These are phyloP conservation scores for Branchellion lobata DNA, from an alignment of 2,888 invertebrate genomes.

Conservation along the genomic window DNA sequence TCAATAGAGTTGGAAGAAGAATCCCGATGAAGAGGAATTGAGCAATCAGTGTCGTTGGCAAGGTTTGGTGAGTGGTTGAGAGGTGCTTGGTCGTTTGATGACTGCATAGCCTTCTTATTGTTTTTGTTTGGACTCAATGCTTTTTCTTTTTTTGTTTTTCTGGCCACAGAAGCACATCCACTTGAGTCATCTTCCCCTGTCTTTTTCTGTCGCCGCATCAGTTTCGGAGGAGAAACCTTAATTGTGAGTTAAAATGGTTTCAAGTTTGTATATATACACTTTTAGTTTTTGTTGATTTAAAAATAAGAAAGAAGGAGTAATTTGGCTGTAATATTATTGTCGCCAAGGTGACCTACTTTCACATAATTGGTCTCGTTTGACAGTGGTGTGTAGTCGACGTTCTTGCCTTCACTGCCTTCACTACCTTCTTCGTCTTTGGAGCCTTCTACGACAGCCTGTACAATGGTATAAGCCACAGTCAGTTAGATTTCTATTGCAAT, in stretches of 20 bases:
- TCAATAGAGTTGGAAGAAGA: constrained; percentile 18
- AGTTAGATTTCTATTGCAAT: constrained; percentile 6
- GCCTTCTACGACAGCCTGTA: no score
- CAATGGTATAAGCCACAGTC: no score
- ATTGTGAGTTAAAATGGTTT: neutral
- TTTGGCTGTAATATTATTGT: no score
- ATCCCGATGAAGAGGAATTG: neutral
- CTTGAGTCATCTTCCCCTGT: constrained; percentile 30
- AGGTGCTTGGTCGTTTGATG: neutral
- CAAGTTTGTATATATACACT: no score
- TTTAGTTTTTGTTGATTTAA: no score
- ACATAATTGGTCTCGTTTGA: constrained; percentile 46
- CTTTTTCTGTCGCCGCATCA: constrained; percentile 44
- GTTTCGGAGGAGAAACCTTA: constrained; percentile 46
- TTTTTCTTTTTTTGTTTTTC: constrained; percentile 26
- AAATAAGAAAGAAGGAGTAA: no score
- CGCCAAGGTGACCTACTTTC: no score
- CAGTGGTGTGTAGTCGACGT: constrained; percentile 44
- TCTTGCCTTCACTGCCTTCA: constrained; percentile 2
- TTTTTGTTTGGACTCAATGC: constrained; percentile 25
- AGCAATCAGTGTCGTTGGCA: constrained; percentile 3
- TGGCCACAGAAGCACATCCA: neutral
- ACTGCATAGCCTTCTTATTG: neutral
- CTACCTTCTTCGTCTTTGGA: neutral
- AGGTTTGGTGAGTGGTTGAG: neutral